phyloP scores from a whole-genome alignment of 2,888 invertebrate genomes.

The Leptopterna dolabrata region DNA sequence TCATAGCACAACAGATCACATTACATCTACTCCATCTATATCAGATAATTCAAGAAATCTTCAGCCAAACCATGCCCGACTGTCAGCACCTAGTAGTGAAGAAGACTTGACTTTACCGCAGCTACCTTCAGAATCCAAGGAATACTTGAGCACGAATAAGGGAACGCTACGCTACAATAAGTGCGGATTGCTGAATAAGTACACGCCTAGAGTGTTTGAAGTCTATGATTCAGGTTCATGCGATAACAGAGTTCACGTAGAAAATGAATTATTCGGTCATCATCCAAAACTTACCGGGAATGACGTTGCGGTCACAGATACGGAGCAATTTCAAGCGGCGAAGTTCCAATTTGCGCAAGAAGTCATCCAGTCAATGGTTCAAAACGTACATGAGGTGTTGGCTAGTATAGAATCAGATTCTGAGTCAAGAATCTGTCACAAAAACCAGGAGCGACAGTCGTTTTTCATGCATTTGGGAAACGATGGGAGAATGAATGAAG shows the following conservation, averaged over 20 bases:
- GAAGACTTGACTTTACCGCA: neutral
- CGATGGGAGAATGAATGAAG: neutral
- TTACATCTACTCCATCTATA: neutral
- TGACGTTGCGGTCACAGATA: neutral
- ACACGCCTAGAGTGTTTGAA: too few relatives aligned
- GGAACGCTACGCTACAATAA: too few relatives aligned
- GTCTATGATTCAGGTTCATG: too few relatives aligned
- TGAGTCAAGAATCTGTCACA: neutral
- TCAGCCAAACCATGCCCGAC: neutral
- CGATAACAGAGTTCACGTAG: too few relatives aligned
- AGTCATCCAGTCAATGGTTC: constrained; percentile 3
- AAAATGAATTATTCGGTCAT: too few relatives aligned
- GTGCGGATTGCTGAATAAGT: too few relatives aligned
- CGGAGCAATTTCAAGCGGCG: neutral
- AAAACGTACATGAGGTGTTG: constrained; percentile 9
- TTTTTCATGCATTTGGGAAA: neutral
- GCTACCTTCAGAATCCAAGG: neutral
- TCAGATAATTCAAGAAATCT: neutral
- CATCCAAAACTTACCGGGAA: neutral
- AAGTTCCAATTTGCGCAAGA: neutral
- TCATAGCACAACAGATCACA: neutral
- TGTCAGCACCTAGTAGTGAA: neutral
- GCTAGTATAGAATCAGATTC: constrained; percentile 5
- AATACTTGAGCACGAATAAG: neutral
- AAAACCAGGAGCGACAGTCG: neutral